These are phyloP conservation scores for Forbesichthys papilliferus DNA, from an alignment of 2,113 vertebrate genomes.

Conservation along the genomic window DNA sequence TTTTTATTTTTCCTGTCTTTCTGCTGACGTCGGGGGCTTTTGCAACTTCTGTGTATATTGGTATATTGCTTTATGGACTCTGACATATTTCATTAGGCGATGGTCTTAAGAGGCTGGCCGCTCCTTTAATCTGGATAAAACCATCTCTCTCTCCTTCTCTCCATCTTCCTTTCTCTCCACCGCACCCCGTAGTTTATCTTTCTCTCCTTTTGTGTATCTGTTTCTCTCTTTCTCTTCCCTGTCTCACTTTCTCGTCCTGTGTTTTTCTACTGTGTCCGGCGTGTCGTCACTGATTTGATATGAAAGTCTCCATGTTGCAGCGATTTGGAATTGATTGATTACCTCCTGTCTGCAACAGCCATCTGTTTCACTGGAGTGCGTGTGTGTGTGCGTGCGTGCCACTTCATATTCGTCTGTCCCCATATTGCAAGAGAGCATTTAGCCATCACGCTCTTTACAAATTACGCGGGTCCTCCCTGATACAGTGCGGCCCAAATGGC, in stretches of 20 bases:
- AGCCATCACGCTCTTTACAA: constrained; percentile 27
- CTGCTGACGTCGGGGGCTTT: constrained; percentile 54
- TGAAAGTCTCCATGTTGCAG: constrained; percentile 47
- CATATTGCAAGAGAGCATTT: constrained; percentile 6
- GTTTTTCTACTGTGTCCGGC: constrained; percentile 4
- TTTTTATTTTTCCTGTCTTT: constrained; percentile 65
- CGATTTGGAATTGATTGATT: constrained; percentile 47
- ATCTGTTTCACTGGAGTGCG: constrained; percentile 27
- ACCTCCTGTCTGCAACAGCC: constrained; percentile 16
- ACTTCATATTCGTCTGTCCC: neutral
- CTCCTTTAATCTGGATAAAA: constrained; percentile 89
- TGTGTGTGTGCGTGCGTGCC: neutral
- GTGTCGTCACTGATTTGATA: constrained; percentile 40
- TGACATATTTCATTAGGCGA: constrained; percentile 97
- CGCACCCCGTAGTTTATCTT: constrained; percentile 22
- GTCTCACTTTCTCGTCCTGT: constrained; percentile 31
- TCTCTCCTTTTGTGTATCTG: constrained; percentile 30
- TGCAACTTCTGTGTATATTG: constrained; percentile 68
- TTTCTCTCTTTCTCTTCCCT: constrained; percentile 16
- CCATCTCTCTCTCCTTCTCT: constrained; percentile 61
- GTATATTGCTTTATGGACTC: constrained; percentile 85
- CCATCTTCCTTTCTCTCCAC: constrained; percentile 10
- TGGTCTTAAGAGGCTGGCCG: constrained; percentile 87
- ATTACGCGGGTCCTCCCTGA: constrained; percentile 32
- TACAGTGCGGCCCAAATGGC: constrained; percentile 1